Base-by-base conservation (phyloP, 2,888 invertebrate genomes). In the Diarsia brunnea region DNA sequence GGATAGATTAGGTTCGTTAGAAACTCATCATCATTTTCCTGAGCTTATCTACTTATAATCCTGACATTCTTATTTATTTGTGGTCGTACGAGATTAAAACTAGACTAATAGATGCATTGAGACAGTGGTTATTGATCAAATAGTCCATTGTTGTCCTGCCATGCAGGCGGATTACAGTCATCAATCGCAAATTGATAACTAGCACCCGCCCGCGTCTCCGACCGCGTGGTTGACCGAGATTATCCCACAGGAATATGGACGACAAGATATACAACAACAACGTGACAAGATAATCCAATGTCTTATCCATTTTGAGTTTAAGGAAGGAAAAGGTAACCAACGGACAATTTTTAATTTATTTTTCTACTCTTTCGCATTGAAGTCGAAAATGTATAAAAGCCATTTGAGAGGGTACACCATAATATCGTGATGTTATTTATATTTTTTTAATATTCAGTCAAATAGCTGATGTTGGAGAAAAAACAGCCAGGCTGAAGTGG, bases 161-260 rank as follows among this genome's bases (percentile, higher is more conserved):
- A 21, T 24, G 68, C 14, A 66, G 24, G 14, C 14, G 8, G 66
- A 14, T 24, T n/a, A 12, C 61, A 21, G 24, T 69, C 14, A 68
- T 65, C 24, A 10, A 43, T 67, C 67, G 19, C n/a, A 67, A 31
- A 61, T n/a, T 19, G 31, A 60, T 60, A n/a, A 45, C 61, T 24
- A 55, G n/a, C 24, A 24, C 24, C 24, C 19, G 19, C 12, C 12
- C 14, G 24, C 24, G 53, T 1, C n/a, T n/a, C n/a, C 53, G 12
- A 4, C 24, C 53, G 53, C 53, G 14, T 14, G 55, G 55, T 24
- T 11, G 24, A 14, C 24, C 7, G 24, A 24, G 14, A 55, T 55
- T 55, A 14, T 14, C 14, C 24, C 14, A 55, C 12, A 12, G 24
- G 14, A 53, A n/a, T n/a, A 12, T n/a, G 38, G 38, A 53, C 11